Evolutionary conservation across 2,797 vertebrate genomes (phyloP).

Genomic region (Danio albolineatus): DNA sequence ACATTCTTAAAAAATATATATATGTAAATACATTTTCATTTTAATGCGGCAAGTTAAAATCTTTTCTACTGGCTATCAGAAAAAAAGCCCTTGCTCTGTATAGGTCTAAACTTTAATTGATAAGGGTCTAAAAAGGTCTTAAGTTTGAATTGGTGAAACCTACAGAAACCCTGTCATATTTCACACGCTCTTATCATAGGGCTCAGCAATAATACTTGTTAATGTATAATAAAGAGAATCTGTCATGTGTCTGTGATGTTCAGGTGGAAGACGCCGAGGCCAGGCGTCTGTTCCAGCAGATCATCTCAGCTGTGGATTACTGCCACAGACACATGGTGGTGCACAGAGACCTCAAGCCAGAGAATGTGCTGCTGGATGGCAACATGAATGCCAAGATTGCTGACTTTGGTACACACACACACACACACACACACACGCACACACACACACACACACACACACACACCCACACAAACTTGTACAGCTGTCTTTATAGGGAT

Average conservation of each 20-base stretch:
- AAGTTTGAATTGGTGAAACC: no score
- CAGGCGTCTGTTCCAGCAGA: constrained; percentile 96
- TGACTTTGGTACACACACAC: constrained; percentile 86
- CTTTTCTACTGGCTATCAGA: no score
- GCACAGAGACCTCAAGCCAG: constrained; percentile 97
- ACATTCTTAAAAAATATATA: no score
- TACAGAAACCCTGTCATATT: no score
- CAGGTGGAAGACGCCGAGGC: constrained; percentile 96
- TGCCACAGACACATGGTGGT: constrained; percentile 99
- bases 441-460: constrained; percentile 21
- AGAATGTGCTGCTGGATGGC: constrained; percentile 95
- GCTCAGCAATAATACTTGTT: no score
- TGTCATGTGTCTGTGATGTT: constrained; percentile 39
- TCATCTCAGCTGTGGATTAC: constrained; percentile 97
- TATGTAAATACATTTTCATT: no score
- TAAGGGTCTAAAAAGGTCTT: no score
- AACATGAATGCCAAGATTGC: constrained; percentile 99
- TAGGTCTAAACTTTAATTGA: no score
- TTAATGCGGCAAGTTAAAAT: no score
- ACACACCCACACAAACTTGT: not conserved
- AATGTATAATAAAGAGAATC: constrained; percentile 14
- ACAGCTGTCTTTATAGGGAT: no score
- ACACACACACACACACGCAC: constrained; percentile 15
- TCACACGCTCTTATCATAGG: no score
- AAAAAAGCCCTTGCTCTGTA: no score